These are phyloP conservation scores for Brachylomia viminalis DNA, from an alignment of 2,888 invertebrate genomes.

Conservation along the genomic window DNA sequence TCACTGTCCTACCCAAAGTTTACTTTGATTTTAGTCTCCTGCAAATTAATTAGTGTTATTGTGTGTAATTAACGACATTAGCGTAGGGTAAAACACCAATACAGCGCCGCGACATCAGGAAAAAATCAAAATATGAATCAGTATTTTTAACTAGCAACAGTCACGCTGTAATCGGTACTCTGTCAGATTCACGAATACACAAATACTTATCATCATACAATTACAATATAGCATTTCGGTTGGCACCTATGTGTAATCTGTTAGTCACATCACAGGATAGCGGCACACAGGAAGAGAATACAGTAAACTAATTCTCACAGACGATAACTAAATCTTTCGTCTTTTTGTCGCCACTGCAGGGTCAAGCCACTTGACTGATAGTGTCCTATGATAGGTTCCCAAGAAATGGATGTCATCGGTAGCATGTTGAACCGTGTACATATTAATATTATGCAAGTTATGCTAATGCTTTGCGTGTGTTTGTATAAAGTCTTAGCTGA, in stretches of 20 bases:
- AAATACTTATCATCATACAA: neutral
- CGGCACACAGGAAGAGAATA: constrained; percentile 25
- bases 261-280: constrained; percentile 24
- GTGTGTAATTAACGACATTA: no score
- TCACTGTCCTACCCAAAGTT: neutral
- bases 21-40: no score
- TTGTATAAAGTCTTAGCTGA: constrained; percentile 12
- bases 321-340: constrained; percentile 69
- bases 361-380: constrained; percentile 78
- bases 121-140: neutral
- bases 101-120: no score
- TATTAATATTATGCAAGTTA: constrained; percentile 58
- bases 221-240: neutral
- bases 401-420: constrained; percentile 67
- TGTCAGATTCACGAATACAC: neutral
- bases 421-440: constrained; percentile 52
- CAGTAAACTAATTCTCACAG: constrained; percentile 60
- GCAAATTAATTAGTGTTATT: neutral
- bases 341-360: constrained; percentile 52
- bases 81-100: neutral
- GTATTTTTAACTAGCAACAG: neutral
- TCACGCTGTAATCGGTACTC: neutral
- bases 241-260: constrained; percentile 21
- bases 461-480: constrained; percentile 50
- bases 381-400: constrained; percentile 69